phyloP scores from a whole-genome alignment of 1,140 invertebrate genomes.

The Eriosoma lanigerum region DNA sequence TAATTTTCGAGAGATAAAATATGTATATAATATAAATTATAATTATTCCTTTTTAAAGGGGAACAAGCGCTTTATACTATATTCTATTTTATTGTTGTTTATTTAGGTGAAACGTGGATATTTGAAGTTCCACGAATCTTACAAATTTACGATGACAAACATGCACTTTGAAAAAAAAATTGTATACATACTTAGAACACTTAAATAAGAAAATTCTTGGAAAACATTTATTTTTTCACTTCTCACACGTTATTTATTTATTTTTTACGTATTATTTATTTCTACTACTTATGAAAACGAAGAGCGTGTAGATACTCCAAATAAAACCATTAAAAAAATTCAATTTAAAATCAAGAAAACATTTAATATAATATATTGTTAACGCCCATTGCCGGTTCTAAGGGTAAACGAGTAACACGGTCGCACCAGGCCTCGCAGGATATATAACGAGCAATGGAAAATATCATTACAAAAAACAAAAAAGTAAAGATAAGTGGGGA shows the following conservation, averaged over 20 bases:
- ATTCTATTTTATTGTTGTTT: conserved; percentile 1
- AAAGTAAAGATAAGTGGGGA: no score
- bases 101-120: not conserved
- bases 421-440: no score
- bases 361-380: no score
- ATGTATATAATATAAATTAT: not conserved
- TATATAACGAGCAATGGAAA: no score
- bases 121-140: not conserved
- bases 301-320: not conserved
- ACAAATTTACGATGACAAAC: not conserved
- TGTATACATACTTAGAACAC: not conserved
- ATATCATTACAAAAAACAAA: no score
- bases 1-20: not conserved
- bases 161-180: not conserved
- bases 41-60: not conserved
- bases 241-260: no score
- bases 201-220: not conserved
- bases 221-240: not conserved
- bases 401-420: no score
- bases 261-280: no score
- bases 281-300: not conserved
- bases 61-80: not conserved
- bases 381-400: no score
- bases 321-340: conserved; percentile 1
- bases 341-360: no score